phyloP scores from a whole-genome alignment of 2,113 vertebrate species.

The Piprites chloris region DNA sequence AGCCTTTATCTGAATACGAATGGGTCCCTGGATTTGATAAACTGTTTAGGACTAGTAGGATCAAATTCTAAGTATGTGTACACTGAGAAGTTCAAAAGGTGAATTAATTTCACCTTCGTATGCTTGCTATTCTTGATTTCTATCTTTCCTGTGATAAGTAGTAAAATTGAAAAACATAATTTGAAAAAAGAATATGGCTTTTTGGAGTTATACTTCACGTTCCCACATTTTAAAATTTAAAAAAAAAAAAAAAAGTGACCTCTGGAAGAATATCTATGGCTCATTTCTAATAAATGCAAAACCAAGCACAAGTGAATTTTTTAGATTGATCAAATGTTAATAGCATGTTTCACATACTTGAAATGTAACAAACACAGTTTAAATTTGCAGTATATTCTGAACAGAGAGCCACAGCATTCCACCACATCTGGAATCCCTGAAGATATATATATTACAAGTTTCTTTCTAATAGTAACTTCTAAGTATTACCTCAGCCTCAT shows the following conservation, averaged over 20 bases:
- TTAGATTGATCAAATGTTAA: background rate
- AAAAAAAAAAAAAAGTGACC: background rate
- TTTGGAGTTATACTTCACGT: background rate
- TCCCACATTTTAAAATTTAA: background rate
- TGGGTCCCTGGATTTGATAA: background rate
- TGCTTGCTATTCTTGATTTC: background rate
- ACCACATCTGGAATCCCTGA: background rate
- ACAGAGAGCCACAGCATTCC: background rate
- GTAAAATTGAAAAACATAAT: background rate
- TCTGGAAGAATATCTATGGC: background rate
- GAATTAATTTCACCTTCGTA: constrained; percentile 5
- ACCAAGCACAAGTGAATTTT: background rate
- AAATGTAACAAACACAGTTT: background rate
- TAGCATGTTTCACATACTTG: background rate
- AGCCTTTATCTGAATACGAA: constrained; percentile 33
- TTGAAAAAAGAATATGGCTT: background rate
- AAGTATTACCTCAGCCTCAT: background rate
- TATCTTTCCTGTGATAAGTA: background rate
- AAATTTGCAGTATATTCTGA: background rate
- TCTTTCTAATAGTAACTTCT: background rate
- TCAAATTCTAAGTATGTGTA: background rate
- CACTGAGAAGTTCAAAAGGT: constrained; percentile 10
- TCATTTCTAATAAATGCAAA: background rate
- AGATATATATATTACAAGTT: background rate
- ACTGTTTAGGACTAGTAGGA: background rate